Evolutionary conservation across 2,888 invertebrate genomes (phyloP), one percentile per base, ranked within the genome.

Genomic region (Drosophila falleni): DNA sequence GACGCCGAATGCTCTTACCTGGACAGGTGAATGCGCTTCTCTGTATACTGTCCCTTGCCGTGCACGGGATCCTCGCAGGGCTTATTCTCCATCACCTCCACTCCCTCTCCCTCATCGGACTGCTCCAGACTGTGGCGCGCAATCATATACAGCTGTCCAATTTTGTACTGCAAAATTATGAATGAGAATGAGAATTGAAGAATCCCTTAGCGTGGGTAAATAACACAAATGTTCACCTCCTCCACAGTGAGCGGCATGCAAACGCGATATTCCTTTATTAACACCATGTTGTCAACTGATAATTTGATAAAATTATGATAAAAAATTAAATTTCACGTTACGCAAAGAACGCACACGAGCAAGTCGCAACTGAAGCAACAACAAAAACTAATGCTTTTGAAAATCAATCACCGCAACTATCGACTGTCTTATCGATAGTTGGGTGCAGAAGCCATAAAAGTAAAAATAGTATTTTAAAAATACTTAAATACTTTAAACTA

Each of bases 141-240:
- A 89, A 98, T 98, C 98, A 98, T 98, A 92, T 98, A 98, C 68
- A 98, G 94, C 92, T 98, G 98, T 0, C 98, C 98, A 81, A 98
- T 95, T 79, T 95, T 96, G 92, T 98, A 98, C 98, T 98, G 91
- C 16, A 46, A 71, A 66, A 61, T 54, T 9, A 50, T 76, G 53
- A 71, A 53, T 46, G 47, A 33, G 47, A 46, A 10, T 37, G 5
- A 5, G 35, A 9, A n/a, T 10, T 33, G 19, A 13, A 39, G 31
- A 10, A 31, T 39, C 4, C 10, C 10, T 10, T 8, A 9, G 39
- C 31, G 16, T 1, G 10, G 41, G 13, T 29, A 8, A 23, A 16
- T 42, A 0, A 9, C 3, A 11, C 6, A 15, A n/a, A 10, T 47
- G 80, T 81, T 92, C 94, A 98, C 98, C 96, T 98, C 98, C 91